These are phyloP conservation scores for Pycnonotus jocosus DNA, from an alignment of 2,113 vertebrate species.

Conservation along the genomic window DNA sequence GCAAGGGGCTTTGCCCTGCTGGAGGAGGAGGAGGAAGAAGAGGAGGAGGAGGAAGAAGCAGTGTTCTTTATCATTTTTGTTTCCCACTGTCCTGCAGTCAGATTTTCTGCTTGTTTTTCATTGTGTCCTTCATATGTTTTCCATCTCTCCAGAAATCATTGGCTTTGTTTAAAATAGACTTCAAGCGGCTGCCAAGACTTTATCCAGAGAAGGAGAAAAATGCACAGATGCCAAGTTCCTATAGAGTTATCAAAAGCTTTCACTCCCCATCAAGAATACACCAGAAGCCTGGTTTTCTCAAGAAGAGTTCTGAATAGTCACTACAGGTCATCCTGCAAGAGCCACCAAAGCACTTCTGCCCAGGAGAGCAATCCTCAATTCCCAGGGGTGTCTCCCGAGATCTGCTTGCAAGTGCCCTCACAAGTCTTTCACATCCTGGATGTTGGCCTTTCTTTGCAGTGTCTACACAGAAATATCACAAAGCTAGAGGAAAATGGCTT, in stretches of 20 bases:
- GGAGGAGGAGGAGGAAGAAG: neutral
- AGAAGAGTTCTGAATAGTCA: neutral
- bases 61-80: neutral
- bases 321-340: neutral
- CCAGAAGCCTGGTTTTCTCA: neutral
- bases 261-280: constrained; percentile 7
- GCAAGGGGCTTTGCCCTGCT: neutral
- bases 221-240: neutral
- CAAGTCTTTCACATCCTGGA: neutral
- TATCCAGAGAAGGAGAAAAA: constrained; percentile 46
- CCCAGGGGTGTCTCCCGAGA: neutral
- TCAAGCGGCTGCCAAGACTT: constrained; percentile 19
- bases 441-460: neutral
- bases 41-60: neutral
- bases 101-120: constrained; percentile 49
- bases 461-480: neutral
- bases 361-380: neutral
- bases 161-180: constrained; percentile 65
- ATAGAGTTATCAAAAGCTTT: constrained; percentile 61
- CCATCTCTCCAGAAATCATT: constrained; percentile 53
- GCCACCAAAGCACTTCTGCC: neutral
- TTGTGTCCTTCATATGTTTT: constrained; percentile 55
- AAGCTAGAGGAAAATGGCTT: neutral
- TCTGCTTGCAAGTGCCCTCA: neutral
- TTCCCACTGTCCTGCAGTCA: neutral